Evolutionary conservation across 1,140 invertebrate genomes (phyloP), one percentile per base, ranked within the genome.

Genomic region (Sminthurinus signatus): DNA sequence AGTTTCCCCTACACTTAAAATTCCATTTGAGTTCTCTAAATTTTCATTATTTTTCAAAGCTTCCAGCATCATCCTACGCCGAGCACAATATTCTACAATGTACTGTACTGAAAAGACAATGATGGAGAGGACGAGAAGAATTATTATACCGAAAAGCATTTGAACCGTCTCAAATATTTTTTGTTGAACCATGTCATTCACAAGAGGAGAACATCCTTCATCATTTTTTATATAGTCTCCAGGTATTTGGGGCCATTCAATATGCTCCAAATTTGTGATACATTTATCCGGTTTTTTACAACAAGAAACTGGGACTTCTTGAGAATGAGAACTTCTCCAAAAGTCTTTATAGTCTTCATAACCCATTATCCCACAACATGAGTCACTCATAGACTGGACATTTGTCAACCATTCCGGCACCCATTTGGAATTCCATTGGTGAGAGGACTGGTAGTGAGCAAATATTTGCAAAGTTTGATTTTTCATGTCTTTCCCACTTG

Each of bases 331-430:
- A 36, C 5, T 5, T 14, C 14, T 14, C 50, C 50, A 52, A 28
- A 52, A 52, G 3, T 52, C 50, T 52, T 17, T 27, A 5, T 23
- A 52, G 28, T 52, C 50, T 52, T 52, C 50, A 25, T 28, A 52
- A 14, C 50, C 25, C 15, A 29, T 25, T 10, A 52, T 29, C 14
- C 50, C 50, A 28, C 50, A 52, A 29, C 50, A 52, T 10, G 46
- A 48, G 5, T 10, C 5, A 23, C 46, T 48, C 46, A 14, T 10
- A 8, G 21, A 39, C 46, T 48, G 46, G 10, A 48, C 8, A 19
- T 10, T 8, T 8, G 10, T 19, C 19, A 48, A 19, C 46, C 46
- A 48, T 14, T 48, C 46, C 21, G 46, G 46, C 15, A 15, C 5
- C 46, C 46, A 48, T 23, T 48, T 48, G 8, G 15, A 14, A 8